Evolutionary conservation across 2,113 vertebrate species (phyloP), one percentile per base, ranked within the genome.

Genomic region (Pholis gunnellus): DNA sequence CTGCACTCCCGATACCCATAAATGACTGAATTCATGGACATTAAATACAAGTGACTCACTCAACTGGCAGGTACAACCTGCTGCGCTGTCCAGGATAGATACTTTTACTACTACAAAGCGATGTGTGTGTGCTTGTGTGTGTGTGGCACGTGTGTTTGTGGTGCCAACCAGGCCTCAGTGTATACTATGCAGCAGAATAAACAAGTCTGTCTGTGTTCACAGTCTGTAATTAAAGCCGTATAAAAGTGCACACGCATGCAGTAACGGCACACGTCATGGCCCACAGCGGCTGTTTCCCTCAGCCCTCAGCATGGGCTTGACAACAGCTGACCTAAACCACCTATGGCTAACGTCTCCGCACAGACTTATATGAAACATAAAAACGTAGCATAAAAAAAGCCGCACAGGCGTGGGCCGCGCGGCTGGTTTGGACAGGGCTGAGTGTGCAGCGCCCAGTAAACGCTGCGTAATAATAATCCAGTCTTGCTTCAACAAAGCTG

Each of bases 171-270:
- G 80, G 89, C 83, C 90, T 91, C 89, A 79, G 83, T 86, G 85
- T 87, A 88, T 90, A 90, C 79, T 86, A 86, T 54, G 65, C 85
- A 87, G 85, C 88, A 89, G 90, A 92, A 93, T 93, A 93, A 94
- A 93, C 90, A 93, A 92, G 88, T 89, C 90, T 87, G 88, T 91
- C 91, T 94, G 89, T 94, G 88, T 93, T 83, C 75, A 63, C 85
- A 90, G 91, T 84, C 90, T 93, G 88, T 91, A 92, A 95, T 94
- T 93, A 93, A 93, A 93, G 90, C 83, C 38, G 79, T 89, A 92
- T 93, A 94, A 94, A 94, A 92, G 89, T 91, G 82, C 88, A 93
- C 90, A 92, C 81, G 82, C 89, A 85, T 87, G 90, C 87, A 92
- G 81, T 83, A 85, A 89, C 72, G 85, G 85, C 91, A 89, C 84